Evolutionary conservation across 1,140 invertebrate genomes (phyloP).

Genomic region (Cephus cinctus): DNA sequence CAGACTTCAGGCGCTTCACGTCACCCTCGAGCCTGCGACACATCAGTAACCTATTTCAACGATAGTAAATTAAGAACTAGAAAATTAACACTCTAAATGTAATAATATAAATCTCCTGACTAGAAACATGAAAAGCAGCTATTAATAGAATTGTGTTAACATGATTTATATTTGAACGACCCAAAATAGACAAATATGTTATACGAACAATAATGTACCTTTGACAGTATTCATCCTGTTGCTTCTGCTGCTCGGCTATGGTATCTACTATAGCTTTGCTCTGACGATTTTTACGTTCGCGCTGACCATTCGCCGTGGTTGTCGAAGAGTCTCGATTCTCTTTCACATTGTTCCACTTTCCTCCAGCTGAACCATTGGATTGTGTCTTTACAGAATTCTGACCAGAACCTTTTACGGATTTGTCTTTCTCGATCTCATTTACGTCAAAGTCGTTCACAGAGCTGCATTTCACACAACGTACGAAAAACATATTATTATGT

Average conservation of each 20-base stretch:
- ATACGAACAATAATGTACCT: slow-evolving; percentile 46
- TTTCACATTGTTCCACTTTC: slow-evolving; percentile 56
- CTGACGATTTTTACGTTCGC: slow-evolving; percentile 60
- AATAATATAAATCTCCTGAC: too few relatives aligned
- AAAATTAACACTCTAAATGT: too few relatives aligned
- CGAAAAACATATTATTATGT: too few relatives aligned
- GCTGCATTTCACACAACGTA: slow-evolving; percentile 25
- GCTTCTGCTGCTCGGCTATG: slow-evolving; percentile 58
- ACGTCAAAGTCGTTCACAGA: slow-evolving; percentile 61
- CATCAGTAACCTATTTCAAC: slow-evolving; percentile 47
- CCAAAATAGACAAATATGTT: too few relatives aligned
- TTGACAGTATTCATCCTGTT: slow-evolving; percentile 64
- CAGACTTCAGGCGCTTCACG: slow-evolving; percentile 77
- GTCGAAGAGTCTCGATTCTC: slow-evolving; percentile 52
- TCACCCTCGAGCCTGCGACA: slow-evolving; percentile 67
- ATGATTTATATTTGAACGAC: too few relatives aligned
- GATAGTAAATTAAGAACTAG: slow-evolving; percentile 18
- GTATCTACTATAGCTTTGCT: slow-evolving; percentile 57
- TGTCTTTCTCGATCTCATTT: slow-evolving; percentile 60
- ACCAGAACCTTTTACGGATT: slow-evolving; percentile 47
- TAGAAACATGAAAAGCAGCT: too few relatives aligned
- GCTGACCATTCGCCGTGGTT: slow-evolving; percentile 59
- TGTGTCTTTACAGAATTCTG: slow-evolving; percentile 48
- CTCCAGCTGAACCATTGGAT: slow-evolving; percentile 45
- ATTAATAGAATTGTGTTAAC: too few relatives aligned